These are phyloP conservation scores for rat (Rattus norvegicus) DNA, from an alignment of 2,113 vertebrate genomes.

Conservation along the genomic window GRCr8 NC_086026.1:118034001-118034500, in stretches of 20 bases:
- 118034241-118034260: neutral
- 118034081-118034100: neutral
- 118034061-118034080: neutral
- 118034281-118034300: neutral
- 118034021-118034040: too few species aligned
- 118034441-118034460: neutral
- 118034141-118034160: neutral
- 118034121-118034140: neutral
- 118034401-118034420: neutral
- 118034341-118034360: neutral
- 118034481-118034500: neutral
- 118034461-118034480: neutral
- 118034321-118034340: neutral
- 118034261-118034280: neutral
- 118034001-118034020: neutral
- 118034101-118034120: neutral
- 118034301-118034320: neutral
- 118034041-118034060: too few species aligned
- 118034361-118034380: neutral
- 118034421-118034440: neutral
- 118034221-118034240: neutral
- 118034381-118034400: neutral
- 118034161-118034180: neutral
- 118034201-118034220: constrained; percentile 8
- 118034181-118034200: neutral